Evolutionary conservation across 2,888 invertebrate species (phyloP).

Genomic region (Melanophora roralis): DNA sequence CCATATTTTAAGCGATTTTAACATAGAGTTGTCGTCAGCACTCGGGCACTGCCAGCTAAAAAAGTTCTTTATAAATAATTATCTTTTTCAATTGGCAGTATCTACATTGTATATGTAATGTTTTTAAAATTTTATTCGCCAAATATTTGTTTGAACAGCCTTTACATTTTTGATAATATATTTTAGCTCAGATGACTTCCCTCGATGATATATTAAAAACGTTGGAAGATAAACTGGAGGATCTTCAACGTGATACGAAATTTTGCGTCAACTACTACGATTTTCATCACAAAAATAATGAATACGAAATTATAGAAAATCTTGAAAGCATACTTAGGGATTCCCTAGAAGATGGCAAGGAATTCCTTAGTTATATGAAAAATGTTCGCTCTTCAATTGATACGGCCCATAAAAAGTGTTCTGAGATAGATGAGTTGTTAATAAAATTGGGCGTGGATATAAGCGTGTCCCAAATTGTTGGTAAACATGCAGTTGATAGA

Average conservation of each 20-base stretch:
- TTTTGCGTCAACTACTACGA: slow-evolving; percentile 66
- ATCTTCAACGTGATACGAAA: slow-evolving; percentile 65
- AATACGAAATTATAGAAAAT: slow-evolving; percentile 63
- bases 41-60: too few relatives aligned
- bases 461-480: background rate
- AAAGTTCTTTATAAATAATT: too few relatives aligned
- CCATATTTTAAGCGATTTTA: too few relatives aligned
- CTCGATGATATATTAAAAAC: background rate
- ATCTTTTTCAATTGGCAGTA: too few relatives aligned
- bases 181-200: slow-evolving; percentile 16
- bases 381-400: slow-evolving; percentile 14
- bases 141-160: background rate
- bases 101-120: too few relatives aligned
- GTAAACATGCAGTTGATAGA: slow-evolving; percentile 20
- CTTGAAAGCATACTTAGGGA: slow-evolving; percentile 60
- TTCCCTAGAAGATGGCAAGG: slow-evolving; percentile 27
- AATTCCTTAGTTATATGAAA: slow-evolving; percentile 58
- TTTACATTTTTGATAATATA: background rate
- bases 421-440: slow-evolving; percentile 25
- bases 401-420: slow-evolving; percentile 24
- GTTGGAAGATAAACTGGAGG: slow-evolving; percentile 64
- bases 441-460: background rate
- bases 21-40: too few relatives aligned
- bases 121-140: background rate
- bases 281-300: slow-evolving; percentile 68